These are phyloP conservation scores for Enteromius thamalakanensis DNA, from an alignment of 2,797 vertebrate species.

Conservation along the genomic window DNA sequence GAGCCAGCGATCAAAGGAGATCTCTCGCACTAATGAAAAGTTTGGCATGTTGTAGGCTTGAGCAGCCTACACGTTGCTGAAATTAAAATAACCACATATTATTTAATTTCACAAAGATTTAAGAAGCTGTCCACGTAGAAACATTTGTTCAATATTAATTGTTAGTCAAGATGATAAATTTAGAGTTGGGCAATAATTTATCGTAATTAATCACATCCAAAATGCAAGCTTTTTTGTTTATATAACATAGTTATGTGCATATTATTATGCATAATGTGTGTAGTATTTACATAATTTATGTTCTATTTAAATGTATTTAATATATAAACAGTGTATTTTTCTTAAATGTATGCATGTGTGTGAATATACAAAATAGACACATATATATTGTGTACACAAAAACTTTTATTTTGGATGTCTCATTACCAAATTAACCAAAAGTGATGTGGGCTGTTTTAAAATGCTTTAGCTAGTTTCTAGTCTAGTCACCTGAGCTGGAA, in stretches of 20 bases:
- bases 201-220: too few relatives aligned
- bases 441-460: neutral
- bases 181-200: too few relatives aligned
- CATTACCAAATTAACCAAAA: neutral
- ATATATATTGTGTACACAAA: too few relatives aligned
- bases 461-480: neutral
- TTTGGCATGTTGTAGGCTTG: neutral
- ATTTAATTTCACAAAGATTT: conserved; percentile 1
- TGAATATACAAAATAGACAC: neutral
- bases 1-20: conserved; percentile 16
- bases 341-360: neutral
- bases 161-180: neutral
- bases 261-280: too few relatives aligned
- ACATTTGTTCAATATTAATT: neutral
- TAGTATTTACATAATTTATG: too few relatives aligned
- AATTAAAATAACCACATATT: neutral
- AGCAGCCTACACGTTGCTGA: neutral
- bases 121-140: neutral
- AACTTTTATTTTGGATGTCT: neutral
- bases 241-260: too few relatives aligned
- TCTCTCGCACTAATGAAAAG: neutral
- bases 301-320: neutral
- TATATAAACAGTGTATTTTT: neutral
- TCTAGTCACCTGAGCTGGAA: neutral
- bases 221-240: too few relatives aligned